Evolutionary conservation across 2,113 vertebrate species (phyloP).

Genomic region (Gasterosteus nipponicus): DNA sequence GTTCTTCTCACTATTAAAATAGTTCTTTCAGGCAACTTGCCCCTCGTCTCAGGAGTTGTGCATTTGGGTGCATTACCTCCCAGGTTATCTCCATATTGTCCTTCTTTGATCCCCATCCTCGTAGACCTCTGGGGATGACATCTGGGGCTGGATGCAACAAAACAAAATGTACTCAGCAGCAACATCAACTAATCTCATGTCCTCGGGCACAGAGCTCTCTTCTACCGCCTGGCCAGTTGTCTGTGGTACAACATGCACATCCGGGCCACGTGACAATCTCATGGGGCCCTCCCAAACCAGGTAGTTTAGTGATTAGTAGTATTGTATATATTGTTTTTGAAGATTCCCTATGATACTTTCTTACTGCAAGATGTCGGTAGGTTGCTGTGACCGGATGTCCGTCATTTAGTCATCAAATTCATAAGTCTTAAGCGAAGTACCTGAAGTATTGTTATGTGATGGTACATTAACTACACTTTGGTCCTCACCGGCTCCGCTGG

Average conservation of each 20-base stretch:
- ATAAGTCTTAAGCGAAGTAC: not conserved
- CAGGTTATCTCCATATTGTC: conserved; percentile 98
- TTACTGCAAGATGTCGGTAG: not conserved
- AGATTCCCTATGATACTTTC: not conserved
- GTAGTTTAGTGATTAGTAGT: too few relatives aligned
- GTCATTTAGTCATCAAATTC: not conserved
- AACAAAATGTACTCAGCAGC: not conserved
- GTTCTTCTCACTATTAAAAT: not conserved
- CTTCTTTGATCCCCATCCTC: conserved; percentile 89
- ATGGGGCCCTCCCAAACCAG: not conserved
- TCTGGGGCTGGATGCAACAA: conserved; percentile 87
- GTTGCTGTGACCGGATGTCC: not conserved
- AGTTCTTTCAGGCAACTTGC: not conserved
- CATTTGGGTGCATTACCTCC: conserved; percentile 82
- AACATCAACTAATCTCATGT: not conserved
- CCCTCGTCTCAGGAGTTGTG: too few relatives aligned
- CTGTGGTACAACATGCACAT: not conserved
- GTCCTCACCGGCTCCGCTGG: conserved; percentile 88
- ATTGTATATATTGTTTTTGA: too few relatives aligned
- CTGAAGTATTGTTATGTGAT: not conserved
- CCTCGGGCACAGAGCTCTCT: not conserved
- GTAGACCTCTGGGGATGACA: conserved; percentile 85
- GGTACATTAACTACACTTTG: not conserved
- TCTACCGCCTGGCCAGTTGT: not conserved
- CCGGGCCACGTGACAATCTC: not conserved